Evolutionary conservation across 2,797 vertebrate species (phyloP).

Genomic region (Pangasius djambal): DNA sequence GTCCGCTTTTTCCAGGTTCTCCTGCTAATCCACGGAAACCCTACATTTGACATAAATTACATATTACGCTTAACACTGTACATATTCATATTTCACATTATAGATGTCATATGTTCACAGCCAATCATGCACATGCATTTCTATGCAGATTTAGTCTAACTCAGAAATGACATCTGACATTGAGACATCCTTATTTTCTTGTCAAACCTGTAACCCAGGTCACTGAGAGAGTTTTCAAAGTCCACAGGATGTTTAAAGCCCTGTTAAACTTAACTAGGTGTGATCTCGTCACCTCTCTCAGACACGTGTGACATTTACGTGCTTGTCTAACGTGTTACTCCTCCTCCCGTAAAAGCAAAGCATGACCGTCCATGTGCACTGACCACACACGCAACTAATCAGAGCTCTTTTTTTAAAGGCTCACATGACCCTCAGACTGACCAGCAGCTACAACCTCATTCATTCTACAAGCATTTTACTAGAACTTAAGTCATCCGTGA

Average conservation of each 20-base stretch:
- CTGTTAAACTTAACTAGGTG: constrained; percentile 49
- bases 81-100: constrained; percentile 5
- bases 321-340: constrained; percentile 3
- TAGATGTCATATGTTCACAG: background rate
- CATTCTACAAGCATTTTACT: background rate
- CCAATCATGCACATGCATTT: background rate
- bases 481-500: background rate
- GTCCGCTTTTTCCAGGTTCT: constrained; percentile 66
- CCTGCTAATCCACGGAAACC: constrained; percentile 73
- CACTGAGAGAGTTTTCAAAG: background rate
- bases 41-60: constrained; percentile 60
- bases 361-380: background rate
- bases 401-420: constrained; percentile 24
- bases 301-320: constrained; percentile 40
- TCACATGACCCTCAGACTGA: background rate
- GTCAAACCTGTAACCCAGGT: background rate
- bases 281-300: constrained; percentile 31
- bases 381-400: background rate
- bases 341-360: background rate
- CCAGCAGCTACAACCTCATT: background rate
- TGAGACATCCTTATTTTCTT: background rate
- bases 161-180: background rate
- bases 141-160: background rate
- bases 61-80: constrained; percentile 2
- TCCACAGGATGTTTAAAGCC: constrained; percentile 4